These are phyloP conservation scores for Cossypha caffra DNA, from an alignment of 2,797 vertebrate species.

Conservation along the genomic window DNA sequence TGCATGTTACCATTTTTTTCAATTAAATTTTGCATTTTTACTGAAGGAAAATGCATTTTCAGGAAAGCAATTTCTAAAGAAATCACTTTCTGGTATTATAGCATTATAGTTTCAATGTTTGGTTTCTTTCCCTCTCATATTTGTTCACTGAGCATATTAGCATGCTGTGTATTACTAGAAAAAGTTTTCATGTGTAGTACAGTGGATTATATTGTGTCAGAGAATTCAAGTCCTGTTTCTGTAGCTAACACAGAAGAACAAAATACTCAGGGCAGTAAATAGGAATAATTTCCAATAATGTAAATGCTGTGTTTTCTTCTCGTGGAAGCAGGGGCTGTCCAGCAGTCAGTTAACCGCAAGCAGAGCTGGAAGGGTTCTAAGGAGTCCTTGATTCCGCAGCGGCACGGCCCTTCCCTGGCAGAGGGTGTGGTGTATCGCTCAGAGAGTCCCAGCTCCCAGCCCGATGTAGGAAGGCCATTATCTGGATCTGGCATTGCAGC, in stretches of 20 bases:
- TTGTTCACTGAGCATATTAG: background rate
- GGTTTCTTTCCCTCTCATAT: background rate
- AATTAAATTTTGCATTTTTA: background rate
- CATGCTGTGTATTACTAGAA: background rate
- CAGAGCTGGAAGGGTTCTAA: constrained; percentile 98
- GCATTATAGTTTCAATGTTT: background rate
- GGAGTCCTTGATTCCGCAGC: constrained; percentile 89
- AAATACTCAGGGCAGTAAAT: background rate
- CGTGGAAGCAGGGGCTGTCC: constrained; percentile 78
- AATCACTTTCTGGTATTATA: background rate
- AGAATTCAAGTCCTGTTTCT: background rate
- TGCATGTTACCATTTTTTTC: background rate
- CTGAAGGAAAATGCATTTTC: background rate
- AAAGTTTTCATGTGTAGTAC: background rate
- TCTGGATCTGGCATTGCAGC: constrained; percentile 82
- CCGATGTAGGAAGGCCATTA: constrained; percentile 83
- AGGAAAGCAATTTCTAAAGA: background rate
- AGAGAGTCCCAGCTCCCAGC: constrained; percentile 87
- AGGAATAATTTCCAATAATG: background rate
- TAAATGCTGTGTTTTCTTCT: background rate
- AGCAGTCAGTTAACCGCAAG: constrained; percentile 87
- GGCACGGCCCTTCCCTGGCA: constrained; percentile 85
- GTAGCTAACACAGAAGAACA: background rate
- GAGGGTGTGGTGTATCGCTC: constrained; percentile 88
- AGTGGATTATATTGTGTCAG: background rate